A percentile compares a stretch with the other conserved stretches of the same genome.
Conservation (phyloP, 2,888 invertebrate species). For the Oligia fasciuncula region DNA sequence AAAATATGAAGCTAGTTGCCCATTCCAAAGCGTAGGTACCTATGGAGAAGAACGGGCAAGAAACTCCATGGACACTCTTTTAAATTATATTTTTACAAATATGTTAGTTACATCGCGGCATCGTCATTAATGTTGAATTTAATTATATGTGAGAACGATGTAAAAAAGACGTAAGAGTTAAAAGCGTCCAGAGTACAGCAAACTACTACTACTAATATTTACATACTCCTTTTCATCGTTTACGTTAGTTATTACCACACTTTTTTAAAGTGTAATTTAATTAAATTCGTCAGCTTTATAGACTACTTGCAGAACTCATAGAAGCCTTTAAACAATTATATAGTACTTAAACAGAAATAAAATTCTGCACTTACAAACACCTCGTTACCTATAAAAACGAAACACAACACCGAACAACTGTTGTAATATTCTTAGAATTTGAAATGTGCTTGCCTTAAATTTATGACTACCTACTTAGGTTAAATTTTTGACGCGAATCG, state of each 20-base stretch:
- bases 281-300: not conserved
- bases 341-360: slow-evolving; percentile 43
- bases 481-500: slow-evolving; percentile 61
- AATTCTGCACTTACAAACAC: slow-evolving; percentile 61
- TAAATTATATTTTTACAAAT: too few species aligned
- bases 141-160: too few species aligned
- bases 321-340: slow-evolving; percentile 14
- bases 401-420: slow-evolving; percentile 83
- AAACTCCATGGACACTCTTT: too few species aligned
- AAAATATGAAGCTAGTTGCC: too few species aligned
- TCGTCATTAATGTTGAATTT: too few species aligned
- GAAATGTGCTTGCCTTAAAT: slow-evolving; percentile 79
- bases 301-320: not conserved
- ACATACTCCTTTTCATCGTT: not conserved
- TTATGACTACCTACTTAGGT: slow-evolving; percentile 67
- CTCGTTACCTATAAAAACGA: slow-evolving; percentile 76
- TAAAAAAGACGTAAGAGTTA: too few species aligned
- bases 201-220: too few species aligned
- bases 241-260: not conserved
- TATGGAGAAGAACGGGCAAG: too few species aligned
- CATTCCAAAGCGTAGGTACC: too few species aligned
- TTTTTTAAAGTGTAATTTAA: not conserved
- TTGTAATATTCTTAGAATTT: slow-evolving; percentile 84
- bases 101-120: too few species aligned
- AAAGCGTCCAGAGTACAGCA: too few species aligned